Evolutionary conservation across 1,140 invertebrate genomes (phyloP).

Genomic region (Cyrtorhinus lividipennis): DNA sequence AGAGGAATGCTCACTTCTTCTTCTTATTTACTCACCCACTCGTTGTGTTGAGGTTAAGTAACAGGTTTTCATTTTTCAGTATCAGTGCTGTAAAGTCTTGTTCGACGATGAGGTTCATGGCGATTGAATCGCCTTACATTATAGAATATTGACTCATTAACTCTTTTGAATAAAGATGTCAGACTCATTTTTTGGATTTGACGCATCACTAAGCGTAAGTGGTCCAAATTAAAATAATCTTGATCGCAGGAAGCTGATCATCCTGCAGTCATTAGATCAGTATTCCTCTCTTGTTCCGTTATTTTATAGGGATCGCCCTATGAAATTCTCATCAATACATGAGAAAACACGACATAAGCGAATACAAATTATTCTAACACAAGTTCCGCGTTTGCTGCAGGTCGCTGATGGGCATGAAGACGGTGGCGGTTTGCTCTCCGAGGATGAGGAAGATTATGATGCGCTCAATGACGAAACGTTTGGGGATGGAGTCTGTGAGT

Average conservation of each 20-base stretch:
- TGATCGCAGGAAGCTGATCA: background rate
- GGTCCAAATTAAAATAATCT: background rate
- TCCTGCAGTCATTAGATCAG: too few relatives aligned
- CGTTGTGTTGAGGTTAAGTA: constrained; percentile 10
- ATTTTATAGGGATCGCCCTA: too few relatives aligned
- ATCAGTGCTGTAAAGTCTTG: too few relatives aligned
- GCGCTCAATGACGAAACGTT: constrained; percentile 83
- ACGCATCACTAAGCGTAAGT: constrained; percentile 14
- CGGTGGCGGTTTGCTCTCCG: constrained; percentile 35
- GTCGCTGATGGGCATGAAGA: constrained; percentile 31
- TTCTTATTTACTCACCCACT: too few relatives aligned
- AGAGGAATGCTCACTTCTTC: too few relatives aligned
- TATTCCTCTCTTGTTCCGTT: background rate
- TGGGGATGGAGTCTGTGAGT: constrained; percentile 40
- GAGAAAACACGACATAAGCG: background rate
- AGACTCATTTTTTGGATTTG: constrained; percentile 20
- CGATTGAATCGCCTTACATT: too few relatives aligned
- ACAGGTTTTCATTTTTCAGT: too few relatives aligned
- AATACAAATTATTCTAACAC: background rate
- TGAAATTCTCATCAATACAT: background rate
- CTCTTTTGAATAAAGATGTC: constrained; percentile 14
- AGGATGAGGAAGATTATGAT: constrained; percentile 74
- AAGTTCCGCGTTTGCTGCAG: background rate
- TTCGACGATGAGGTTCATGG: constrained; percentile 9
- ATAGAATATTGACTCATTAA: background rate